Percentiles rank a stretch among this genome's conserved stretches.
These are phyloP conservation scores for Philaethria dido DNA, from an alignment of 2,888 invertebrate species.

Conservation along the genomic window DNA sequence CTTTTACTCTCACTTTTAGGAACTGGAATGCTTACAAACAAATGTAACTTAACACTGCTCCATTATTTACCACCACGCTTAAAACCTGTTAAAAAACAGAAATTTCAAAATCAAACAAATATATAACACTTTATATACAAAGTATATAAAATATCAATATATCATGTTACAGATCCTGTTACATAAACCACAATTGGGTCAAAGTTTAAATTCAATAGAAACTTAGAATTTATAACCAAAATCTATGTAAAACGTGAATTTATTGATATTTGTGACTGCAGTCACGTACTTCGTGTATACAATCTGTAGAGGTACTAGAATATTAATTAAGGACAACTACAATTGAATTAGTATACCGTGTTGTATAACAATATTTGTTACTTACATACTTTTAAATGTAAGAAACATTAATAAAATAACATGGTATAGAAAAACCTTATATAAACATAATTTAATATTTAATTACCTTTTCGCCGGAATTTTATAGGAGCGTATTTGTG, in stretches of 20 bases:
- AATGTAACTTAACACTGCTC: conserved; percentile 46
- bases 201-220: conserved; percentile 44
- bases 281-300: conserved; percentile 54
- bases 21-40: conserved; percentile 61
- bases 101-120: conserved; percentile 29
- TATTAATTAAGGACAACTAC: conserved; percentile 31
- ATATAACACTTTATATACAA: conserved; percentile 16
- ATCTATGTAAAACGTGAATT: neutral
- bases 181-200: conserved; percentile 76
- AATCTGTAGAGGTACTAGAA: conserved; percentile 26
- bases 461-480: conserved; percentile 59
- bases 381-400: neutral
- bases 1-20: conserved; percentile 50
- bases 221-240: conserved; percentile 27
- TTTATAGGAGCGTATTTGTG: conserved; percentile 47
- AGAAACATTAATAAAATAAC: neutral
- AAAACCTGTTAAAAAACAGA: conserved; percentile 48
- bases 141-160: conserved; percentile 40
- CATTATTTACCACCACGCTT: conserved; percentile 47
- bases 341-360: conserved; percentile 19
- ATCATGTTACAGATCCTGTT: conserved; percentile 48
- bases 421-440: neutral
- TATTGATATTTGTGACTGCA: conserved; percentile 56
- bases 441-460: neutral
- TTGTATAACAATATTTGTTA: conserved; percentile 27